Evolutionary conservation across 2,888 invertebrate species (phyloP), one percentile per base, ranked within the genome.

Genomic region (Nomada lathburiana): DNA sequence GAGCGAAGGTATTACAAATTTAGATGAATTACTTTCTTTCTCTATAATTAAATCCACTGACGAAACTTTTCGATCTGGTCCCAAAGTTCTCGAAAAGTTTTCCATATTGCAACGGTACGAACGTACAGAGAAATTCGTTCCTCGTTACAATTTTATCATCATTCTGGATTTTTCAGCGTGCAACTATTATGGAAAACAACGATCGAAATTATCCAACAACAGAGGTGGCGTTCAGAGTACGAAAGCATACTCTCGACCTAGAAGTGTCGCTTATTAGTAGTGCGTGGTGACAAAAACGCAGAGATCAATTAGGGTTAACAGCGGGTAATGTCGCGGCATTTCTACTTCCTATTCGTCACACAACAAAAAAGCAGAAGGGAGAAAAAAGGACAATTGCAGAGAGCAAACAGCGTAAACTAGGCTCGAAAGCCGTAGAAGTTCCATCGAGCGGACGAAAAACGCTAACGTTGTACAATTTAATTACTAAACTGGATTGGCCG

Each of bases 401-500:
- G 60, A 9, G 47, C 29, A 69, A 67, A 55, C 18, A 44, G 13
- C 0, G 47, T 42, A 62, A 78, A 67, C 69, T 42, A 26, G 63
- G 59, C 76, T 62, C 64, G 50, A 81, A 88, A 87, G 84, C 84
- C 87, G 57, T 87, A 88, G 67, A 82, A 88, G 79, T 68, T 80
- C 76, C 67, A 57, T 64, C 36, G 59, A 16, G 16, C 13, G 55
- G 13, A 20, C 10, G 13, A 10, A 16, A 57, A 9, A 20, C 44
- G 47, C 65, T 50, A 75, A 71, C 84, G 59, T 80, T 73, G 72
- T 87, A 84, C 80, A 85, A 85, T 88, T 89, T 91, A 91, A 92
- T 91, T 89, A 86, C 90, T 90, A 92, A 92, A 93, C 91, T 87
- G 91, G 92, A 93, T 93, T 93, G 93, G 86, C 93, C 93, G 92